Base-by-base conservation (phyloP, 2,888 invertebrate species). In the Drosophila infuscata region DNA sequence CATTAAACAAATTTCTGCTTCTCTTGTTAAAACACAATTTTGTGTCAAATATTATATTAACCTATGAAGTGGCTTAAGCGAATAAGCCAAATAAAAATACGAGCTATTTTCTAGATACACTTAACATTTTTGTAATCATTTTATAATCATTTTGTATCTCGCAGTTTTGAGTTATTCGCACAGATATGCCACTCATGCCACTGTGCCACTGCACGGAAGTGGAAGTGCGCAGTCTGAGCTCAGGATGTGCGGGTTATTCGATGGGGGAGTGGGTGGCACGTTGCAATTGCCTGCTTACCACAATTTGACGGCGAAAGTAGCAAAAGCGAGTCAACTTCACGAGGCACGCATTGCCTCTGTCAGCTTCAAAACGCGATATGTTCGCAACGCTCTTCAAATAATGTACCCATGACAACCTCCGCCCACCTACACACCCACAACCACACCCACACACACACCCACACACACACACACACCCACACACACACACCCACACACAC, bases 261-360 rank as follows among this genome's bases (percentile, higher is more conserved):
- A 38, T 46, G 35, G 11, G 30, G 30, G 36, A 36, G 9, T 30
- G 51, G 29, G 35, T n/a, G 25, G 51, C 9, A n/a, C 51, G 59
- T n/a, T 53, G 38, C 82, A 51, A 69, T 75, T 68, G 82, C 61
- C 62, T 43, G 79, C 61, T 68, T 59, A 62, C 89, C 83, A 75
- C 81, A 88, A 86, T 83, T 84, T 76, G 76, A 75, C 63, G 72
- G 59, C 62, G 60, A 72, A 64, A 64, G 72, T 65, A 64, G 67
- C 82, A 82, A 70, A 78, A 78, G 59, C 66, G 75, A 60, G 33
- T 59, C 35, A 35, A 56, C 41, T 64, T 46, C 36, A 68, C 25
- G 35, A 15, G 51, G 65, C 58, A 49, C 17, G 57, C 68, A 51
- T 35, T 60, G 33, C 49, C 56, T 20, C 17, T 64, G 64, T 59